Base-by-base conservation (phyloP, 2,888 invertebrate genomes). In the Torymus auratus region DNA sequence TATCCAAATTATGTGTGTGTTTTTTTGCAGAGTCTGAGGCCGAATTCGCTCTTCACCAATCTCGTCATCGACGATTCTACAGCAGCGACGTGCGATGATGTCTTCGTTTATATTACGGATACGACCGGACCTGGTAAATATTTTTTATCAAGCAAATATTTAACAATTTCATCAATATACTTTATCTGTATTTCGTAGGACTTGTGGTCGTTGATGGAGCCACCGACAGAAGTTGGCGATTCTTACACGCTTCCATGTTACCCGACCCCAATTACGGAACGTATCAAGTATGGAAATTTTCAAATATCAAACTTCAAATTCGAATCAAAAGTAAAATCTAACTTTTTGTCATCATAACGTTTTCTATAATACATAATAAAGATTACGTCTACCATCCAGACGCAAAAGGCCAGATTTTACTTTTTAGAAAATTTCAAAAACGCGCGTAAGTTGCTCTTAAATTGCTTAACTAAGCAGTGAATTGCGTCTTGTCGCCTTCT, bases 241-340 rank as follows among this genome's bases (percentile, higher is more conserved):
- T 96, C 2, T 93, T 94, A 41, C 96, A 96, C 90, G 95, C 96
- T 0, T 94, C 95, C 67, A 96, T 97, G 96, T 96, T 95, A 90
- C 96, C 96, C 0, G 95, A 96, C 91, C 96, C 96, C 0, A 95
- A 96, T 89, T 93, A 94, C 84, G 94, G 95, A 0, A 94, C 94
- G 84, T 95, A 95, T 83, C 94, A 93, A 87, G 91, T 91, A 67
- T 83, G 61, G 17, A 41, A 69, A 68, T 7, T 41, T 5, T 41
- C 41, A 5, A 41, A 41, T 41, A 41, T 41, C 68, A 61, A 52
- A 12, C 50, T 70, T 7, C 5, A 41, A 41, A 58, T 69, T 68
- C 17, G 14, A n/a, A 67, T 67, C 52, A 5, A 58, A 15, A 17
- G 17, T n/a, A 20, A 15, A 60, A 60, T 60, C 10, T 60, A 60